A percentile compares a stretch with the other conserved stretches of the same genome.
Conservation (phyloP, 2,888 invertebrate species). For the Ethmia dodecea region DNA sequence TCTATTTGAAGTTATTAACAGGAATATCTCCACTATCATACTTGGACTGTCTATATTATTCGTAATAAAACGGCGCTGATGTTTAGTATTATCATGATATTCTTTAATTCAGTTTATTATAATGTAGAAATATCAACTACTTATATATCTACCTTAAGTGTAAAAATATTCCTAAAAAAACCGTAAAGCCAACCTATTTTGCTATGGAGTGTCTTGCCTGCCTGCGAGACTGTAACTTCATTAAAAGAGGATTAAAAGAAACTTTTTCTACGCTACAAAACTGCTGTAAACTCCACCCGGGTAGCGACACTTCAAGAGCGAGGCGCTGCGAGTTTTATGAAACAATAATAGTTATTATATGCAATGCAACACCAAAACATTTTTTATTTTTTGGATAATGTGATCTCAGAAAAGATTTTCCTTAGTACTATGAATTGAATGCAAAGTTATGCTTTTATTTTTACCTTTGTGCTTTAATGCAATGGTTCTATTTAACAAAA, state of each 20-base stretch:
- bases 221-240: conserved; percentile 46
- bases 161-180: too few species aligned
- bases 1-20: neutral
- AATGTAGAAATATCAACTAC: too few species aligned
- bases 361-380: conserved; percentile 3
- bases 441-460: too few species aligned
- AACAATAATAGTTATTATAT: conserved; percentile 8
- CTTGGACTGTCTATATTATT: too few species aligned
- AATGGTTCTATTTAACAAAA: too few species aligned
- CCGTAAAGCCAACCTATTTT: too few species aligned
- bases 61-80: conserved; percentile 28
- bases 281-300: conserved; percentile 1
- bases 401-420: neutral
- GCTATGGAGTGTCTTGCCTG: conserved; percentile 41
- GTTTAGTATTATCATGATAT: conserved; percentile 10
- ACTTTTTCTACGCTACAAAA: conserved; percentile 28
- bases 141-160: too few species aligned
- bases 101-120: neutral
- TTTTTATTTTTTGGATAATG: neutral
- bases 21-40: too few species aligned
- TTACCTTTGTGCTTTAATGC: too few species aligned
- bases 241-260: conserved; percentile 63
- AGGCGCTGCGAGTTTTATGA: conserved; percentile 5
- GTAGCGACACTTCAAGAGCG: conserved; percentile 1
- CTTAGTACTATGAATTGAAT: too few species aligned